Evolutionary conservation across 2,797 vertebrate species (phyloP), one percentile per base, ranked within the genome.

Genomic region (Tragelaphus eurycerus): DNA sequence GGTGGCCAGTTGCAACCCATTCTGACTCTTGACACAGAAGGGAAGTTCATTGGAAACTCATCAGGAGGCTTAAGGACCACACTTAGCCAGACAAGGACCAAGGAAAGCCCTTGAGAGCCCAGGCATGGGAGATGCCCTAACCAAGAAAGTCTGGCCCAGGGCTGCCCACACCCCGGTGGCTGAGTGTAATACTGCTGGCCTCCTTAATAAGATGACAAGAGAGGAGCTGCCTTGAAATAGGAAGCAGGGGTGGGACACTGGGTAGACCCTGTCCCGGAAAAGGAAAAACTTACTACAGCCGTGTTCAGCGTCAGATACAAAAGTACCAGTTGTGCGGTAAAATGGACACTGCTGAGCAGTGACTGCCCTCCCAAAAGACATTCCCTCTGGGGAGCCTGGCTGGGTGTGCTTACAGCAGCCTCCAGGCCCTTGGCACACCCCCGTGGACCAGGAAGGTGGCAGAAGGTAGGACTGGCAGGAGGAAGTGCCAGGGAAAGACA

Each of bases 221-320:
- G 62, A 34, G n/a, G 8, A 71, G 12, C 76, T 38, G 1, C 29
- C 29, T 71, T 88, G n/a, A 34, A 62, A 29, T 25, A 64, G 55
- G 71, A 89, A 62, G 60, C 19, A 43, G 25, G 23, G 48, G 6
- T 71, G 9, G 11, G 21, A 52, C 52, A 6, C 43, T 15, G 54
- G 54, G 67, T 71, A 8, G 17, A 48, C 34, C 4, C 6, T 13
- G 2, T 0, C 1, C 12, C 4, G 4, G 52, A 21, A 14, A 19
- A 17, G 9, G 31, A 43, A 29, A 17, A 16, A 4, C 17, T 78
- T 17, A 19, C 31, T 31, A 4, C 14, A 31, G 60, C 43, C 21
- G 2, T n/a, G 71, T 31, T 59, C 1, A 4, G 29, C 19, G 4
- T 83, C 43, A 25, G 46, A 6, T 21, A 17, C 4, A 27, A 23